Base-by-base conservation (phyloP, 2,888 invertebrate species). In the Tolmerus cingulatus region DNA sequence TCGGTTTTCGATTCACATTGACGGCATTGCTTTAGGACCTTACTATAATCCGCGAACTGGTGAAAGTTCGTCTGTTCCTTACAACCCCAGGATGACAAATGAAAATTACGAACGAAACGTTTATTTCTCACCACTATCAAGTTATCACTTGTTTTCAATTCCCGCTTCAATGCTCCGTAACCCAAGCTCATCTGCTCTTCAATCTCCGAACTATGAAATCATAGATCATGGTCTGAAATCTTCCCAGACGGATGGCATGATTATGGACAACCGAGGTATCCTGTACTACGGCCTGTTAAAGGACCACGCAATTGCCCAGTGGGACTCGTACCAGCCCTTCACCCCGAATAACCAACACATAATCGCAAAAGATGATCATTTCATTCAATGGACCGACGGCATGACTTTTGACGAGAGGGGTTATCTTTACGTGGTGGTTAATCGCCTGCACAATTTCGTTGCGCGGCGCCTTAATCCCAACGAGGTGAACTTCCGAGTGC, bases 191-290 rank as follows among this genome's bases (percentile, higher is more conserved):
- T 90, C 90, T 87, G 91, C 91, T 9, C 89, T 90, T 0, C 92
- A 92, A 77, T 89, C 90, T 74, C 66, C 90, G 7, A 89, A 90
- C 12, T 89, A 90, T 57, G 92, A 93, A 88, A 94, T 96, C 0
- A 93, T 92, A 8, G 94, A 95, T 88, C 91, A 95, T 66, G 96
- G 96, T 0, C 90, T 92, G 0, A 96, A 96, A 90, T 91, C 93
- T 0, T 96, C 96, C 0, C 95, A 96, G 91, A 95, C 95, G 0
- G 96, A 95, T 90, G 96, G 96, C 0, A 96, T 96, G 95, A 94
- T 95, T 88, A 96, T 96, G 95, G 96, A 96, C 89, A 94, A 95
- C 19, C 92, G 93, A 23, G 96, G 96, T 2, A 91, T 94, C 5
- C 93, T 96, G 12, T 96, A 95, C 92, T 96, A 94, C 91, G 96